Conservation (phyloP, 2,888 invertebrate genomes). For the Frankliniella fusca region DNA sequence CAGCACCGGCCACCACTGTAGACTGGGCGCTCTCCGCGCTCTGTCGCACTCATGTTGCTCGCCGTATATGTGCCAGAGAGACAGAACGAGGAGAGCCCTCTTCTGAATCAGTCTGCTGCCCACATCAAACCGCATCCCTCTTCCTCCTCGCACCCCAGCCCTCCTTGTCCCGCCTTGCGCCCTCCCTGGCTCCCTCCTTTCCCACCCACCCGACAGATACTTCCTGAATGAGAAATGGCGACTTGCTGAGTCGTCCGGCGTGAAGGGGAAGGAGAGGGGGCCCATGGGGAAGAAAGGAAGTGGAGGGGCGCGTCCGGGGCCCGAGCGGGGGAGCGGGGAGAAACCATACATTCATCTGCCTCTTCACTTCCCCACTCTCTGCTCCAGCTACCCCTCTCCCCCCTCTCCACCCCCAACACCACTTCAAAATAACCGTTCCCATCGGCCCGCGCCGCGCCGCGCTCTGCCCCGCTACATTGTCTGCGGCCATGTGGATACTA, state of each 20-base stretch:
- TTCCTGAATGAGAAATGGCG: constrained; percentile 21
- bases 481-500: background rate
- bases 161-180: background rate
- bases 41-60: too few species aligned
- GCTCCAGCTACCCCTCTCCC: background rate
- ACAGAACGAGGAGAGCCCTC: too few species aligned
- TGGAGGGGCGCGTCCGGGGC: too few species aligned
- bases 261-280: background rate
- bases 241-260: constrained; percentile 1
- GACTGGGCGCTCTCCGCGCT: too few species aligned
- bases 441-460: background rate
- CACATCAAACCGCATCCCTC: background rate
- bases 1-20: too few species aligned
- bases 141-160: background rate
- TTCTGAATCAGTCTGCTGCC: too few species aligned
- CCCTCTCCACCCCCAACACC: background rate
- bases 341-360: constrained; percentile 19
- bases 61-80: too few species aligned
- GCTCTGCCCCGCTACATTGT: background rate
- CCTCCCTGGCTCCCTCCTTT: too few species aligned
- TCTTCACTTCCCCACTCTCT: background rate
- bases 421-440: background rate
- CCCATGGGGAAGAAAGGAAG: background rate
- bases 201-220: background rate
- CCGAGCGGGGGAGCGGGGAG: background rate